Evolutionary conservation across 2,113 vertebrate genomes (phyloP).

Genomic region (Glaucidium brasilianum): DNA sequence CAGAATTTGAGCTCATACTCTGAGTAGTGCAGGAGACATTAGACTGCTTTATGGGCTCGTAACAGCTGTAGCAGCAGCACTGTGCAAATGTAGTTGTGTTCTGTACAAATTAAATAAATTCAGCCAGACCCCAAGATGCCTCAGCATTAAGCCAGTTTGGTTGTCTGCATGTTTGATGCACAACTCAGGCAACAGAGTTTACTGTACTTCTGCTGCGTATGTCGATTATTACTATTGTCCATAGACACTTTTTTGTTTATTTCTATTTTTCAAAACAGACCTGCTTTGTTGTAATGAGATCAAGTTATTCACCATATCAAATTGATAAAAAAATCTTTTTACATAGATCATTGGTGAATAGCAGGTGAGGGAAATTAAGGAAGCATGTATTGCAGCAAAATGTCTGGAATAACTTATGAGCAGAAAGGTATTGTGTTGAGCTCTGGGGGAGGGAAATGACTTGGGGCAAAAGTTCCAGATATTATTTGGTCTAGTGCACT

Average conservation of each 20-base stretch:
- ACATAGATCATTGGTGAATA: neutral
- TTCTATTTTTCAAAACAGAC: neutral
- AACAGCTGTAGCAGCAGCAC: neutral
- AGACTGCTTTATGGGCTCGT: neutral
- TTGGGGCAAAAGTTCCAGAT: neutral
- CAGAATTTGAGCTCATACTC: neutral
- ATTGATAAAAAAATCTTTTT: neutral
- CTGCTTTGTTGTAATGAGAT: neutral
- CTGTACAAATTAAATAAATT: neutral
- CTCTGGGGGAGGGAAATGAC: neutral
- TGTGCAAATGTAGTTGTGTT: neutral
- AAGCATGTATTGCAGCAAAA: neutral
- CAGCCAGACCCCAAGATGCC: neutral
- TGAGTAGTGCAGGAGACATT: neutral
- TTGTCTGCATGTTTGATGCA: neutral
- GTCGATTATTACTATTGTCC: neutral
- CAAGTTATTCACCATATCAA: neutral
- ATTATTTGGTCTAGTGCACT: neutral
- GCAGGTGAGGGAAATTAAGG: neutral
- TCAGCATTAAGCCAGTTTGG: neutral
- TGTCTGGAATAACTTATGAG: neutral
- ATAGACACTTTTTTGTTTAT: neutral
- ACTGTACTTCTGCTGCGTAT: neutral
- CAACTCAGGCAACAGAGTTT: fast-evolving
- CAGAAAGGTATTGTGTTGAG: neutral